A percentile compares a stretch with the other conserved stretches of the same genome.
phyloP scores from a whole-genome alignment of 1,140 invertebrate species.

The Leptinotarsa defecta region DNA sequence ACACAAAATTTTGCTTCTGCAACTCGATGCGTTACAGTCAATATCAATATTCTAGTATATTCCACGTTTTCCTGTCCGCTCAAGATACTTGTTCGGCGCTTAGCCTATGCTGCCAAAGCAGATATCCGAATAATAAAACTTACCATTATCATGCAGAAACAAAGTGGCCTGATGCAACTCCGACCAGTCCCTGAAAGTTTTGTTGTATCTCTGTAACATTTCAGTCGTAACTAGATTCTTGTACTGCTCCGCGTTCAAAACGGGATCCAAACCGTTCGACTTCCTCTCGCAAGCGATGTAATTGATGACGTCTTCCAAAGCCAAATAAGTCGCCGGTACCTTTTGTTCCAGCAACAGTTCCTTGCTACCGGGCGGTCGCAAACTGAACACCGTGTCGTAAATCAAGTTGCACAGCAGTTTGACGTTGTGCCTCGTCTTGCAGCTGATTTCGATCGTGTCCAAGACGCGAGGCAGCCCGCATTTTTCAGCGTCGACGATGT shows the following conservation, averaged over 20 bases:
- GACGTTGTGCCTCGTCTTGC: conserved; percentile 88
- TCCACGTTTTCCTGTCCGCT: too few relatives aligned
- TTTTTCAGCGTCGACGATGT: conserved; percentile 93
- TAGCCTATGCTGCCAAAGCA: too few relatives aligned
- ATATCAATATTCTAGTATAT: too few relatives aligned
- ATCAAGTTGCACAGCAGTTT: conserved; percentile 89
- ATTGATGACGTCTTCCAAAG: conserved; percentile 88
- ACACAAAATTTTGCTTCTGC: too few relatives aligned
- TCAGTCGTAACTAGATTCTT: conserved; percentile 72
- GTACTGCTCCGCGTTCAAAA: conserved; percentile 86
- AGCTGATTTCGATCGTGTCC: conserved; percentile 89
- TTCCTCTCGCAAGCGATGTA: conserved; percentile 76
- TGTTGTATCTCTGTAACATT: conserved; percentile 67
- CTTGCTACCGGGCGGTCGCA: conserved; percentile 87
- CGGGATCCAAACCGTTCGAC: conserved; percentile 76
- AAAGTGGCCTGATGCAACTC: conserved; percentile 94
- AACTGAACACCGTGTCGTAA: conserved; percentile 91
- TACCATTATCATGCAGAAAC: conserved; percentile 97
- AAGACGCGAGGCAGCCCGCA: conserved; percentile 91
- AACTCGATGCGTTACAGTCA: too few relatives aligned
- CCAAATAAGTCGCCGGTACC: conserved; percentile 94
- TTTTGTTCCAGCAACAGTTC: conserved; percentile 90
- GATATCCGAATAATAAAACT: conserved; percentile 25
- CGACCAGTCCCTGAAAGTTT: conserved; percentile 82
- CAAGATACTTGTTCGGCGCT: too few relatives aligned